phyloP scores from a whole-genome alignment of 2,113 vertebrate species.

The Epinephelus fuscoguttatus region DNA sequence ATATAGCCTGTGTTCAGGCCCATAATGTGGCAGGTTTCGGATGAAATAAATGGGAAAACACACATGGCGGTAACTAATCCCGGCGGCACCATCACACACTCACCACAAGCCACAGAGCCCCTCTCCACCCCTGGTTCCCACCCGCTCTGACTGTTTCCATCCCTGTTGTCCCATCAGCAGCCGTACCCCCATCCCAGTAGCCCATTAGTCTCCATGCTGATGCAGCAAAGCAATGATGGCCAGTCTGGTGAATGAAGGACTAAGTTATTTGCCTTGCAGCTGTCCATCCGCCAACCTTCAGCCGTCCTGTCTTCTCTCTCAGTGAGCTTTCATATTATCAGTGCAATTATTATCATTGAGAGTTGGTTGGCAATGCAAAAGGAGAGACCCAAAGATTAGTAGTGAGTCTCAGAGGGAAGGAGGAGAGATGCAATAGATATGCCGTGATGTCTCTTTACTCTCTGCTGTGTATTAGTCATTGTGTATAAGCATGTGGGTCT shows the following conservation, averaged over 20 bases:
- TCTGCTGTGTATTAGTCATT: constrained; percentile 54
- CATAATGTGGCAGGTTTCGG: constrained; percentile 66
- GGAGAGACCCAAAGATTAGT: constrained; percentile 41
- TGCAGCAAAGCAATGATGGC: constrained; percentile 57
- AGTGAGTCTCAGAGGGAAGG: constrained; percentile 42
- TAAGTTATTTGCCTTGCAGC: constrained; percentile 43
- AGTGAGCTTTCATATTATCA: constrained; percentile 50
- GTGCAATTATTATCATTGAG: constrained; percentile 60
- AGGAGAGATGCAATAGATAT: constrained; percentile 42
- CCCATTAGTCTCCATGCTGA: constrained; percentile 65
- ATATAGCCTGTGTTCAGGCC: constrained; percentile 59
- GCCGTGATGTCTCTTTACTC: constrained; percentile 56
- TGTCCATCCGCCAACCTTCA: constrained; percentile 34
- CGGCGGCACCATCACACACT: constrained; percentile 66
- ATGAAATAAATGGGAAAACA: constrained; percentile 76
- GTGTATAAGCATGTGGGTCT: constrained; percentile 38
- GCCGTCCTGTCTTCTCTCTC: constrained; percentile 25
- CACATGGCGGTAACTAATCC: constrained; percentile 75
- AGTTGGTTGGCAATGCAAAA: constrained; percentile 44
- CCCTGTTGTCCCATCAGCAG: constrained; percentile 54
- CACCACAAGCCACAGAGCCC: constrained; percentile 72
- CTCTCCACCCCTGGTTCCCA: constrained; percentile 56
- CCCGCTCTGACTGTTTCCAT: constrained; percentile 67
- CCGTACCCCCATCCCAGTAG: constrained; percentile 49
- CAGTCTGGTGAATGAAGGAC: constrained; percentile 44